Evolutionary conservation across 2,113 vertebrate species (phyloP).

Genomic region (Clarias magur): DNA sequence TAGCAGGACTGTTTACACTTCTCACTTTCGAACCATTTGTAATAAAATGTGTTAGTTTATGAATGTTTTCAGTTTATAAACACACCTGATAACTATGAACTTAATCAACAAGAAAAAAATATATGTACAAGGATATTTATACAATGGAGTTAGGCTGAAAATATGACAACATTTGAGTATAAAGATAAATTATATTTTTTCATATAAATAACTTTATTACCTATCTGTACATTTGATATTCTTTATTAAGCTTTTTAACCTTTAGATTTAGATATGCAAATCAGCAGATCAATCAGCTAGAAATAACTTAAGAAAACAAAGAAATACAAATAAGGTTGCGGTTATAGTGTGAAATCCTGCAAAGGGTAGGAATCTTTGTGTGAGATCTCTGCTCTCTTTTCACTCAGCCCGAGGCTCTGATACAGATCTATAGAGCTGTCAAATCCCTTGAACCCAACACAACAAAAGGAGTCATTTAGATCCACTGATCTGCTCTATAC

Average conservation of each 20-base stretch:
- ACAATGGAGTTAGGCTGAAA: too few species aligned
- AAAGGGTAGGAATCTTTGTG: background rate
- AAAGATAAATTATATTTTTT: background rate
- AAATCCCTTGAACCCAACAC: background rate
- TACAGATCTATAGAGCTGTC: background rate
- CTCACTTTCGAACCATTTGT: background rate
- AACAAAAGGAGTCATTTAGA: background rate
- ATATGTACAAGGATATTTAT: too few species aligned
- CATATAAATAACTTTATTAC: background rate
- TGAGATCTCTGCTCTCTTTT: background rate
- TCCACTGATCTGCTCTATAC: background rate
- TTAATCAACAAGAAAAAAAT: too few species aligned
- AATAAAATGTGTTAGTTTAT: background rate
- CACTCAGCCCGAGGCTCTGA: background rate
- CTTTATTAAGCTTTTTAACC: background rate
- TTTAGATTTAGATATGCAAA: background rate
- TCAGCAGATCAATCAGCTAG: background rate
- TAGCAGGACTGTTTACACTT: background rate
- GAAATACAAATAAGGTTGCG: background rate
- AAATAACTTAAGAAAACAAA: background rate
- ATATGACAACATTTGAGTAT: too few species aligned
- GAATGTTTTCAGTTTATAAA: background rate
- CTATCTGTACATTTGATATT: background rate
- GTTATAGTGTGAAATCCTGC: background rate
- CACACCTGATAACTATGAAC: too few species aligned